Evolutionary conservation across 2,113 vertebrate species (phyloP), one percentile per base, ranked within the genome.

Genomic region (Motacilla alba): DNA sequence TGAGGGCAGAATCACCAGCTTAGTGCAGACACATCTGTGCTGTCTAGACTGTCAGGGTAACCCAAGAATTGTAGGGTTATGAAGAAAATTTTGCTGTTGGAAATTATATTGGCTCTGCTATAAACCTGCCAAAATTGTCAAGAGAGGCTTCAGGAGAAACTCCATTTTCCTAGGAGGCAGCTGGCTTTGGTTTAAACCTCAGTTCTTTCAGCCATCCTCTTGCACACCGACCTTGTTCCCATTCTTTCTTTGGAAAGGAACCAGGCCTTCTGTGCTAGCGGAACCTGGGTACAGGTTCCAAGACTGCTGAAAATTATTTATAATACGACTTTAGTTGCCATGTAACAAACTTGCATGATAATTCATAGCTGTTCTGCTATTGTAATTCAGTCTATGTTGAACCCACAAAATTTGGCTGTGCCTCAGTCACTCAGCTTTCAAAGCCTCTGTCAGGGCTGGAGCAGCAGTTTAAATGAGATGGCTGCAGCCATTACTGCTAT

Each of bases 41-140:
- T 79, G 84, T 92, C 90, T 94, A 93, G 88, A 95, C 90, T 52
- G 35, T 67, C 72, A 35, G 60, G 66, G n/a, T 67, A 92, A 86
- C 50, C 31, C 53, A 93, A 75, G 73, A 53, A 80, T 79, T 76
- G 37, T 69, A 85, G 67, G 67, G 53, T 95, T 96, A 80, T 76
- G 55, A 85, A 91, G 92, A 89, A 84, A 92, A 79, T 90, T 93
- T 95, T 92, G 60, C 49, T 80, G 8, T 87, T 90, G 46, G 30
- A 89, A 92, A 81, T 60, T 49, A 19, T 49, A 77, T 31, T 95
- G 49, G 37, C 60, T 93, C 49, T 85, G 56, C 72, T 86, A 83
- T 83, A 83, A 95, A 90, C 70, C 59, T 92, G 90, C 92, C 89
- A 88, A 83, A 95, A 86, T 53, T 68, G 72, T 80, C 83, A 79